Evolutionary conservation across 2,888 invertebrate species (phyloP), one percentile per base, ranked within the genome.

Genomic region (Diaperis boleti): DNA sequence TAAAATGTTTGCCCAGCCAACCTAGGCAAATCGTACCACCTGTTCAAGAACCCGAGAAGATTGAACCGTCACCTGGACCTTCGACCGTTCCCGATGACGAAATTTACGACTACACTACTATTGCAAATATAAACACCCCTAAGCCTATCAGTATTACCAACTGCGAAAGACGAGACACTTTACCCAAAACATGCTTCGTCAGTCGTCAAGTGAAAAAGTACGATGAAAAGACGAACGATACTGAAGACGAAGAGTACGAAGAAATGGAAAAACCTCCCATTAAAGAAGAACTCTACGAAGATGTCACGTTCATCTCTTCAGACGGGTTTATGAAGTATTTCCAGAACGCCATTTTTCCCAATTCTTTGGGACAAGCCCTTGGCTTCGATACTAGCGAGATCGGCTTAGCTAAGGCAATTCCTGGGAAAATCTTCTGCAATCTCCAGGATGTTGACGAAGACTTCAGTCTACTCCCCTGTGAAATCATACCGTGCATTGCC

Each of bases 401-500:
- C 1, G 78, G 82, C n/a, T 77, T 80, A 37, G 86, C 87, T 8
- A 82, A 85, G 60, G 86, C 86, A 26, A 87, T 89, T 67, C 88
- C 89, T 1, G 88, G 89, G 0, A 87, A 88, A 62, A 85, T 92
- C 65, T 88, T 88, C 71, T 90, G 89, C 20, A 68, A 67, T 17
- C 47, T 69, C 8, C 50, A 45, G 3, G 66, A 69, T 15, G 84
- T 83, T 69, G 71, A 79, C 1, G 80, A 82, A 1, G 77, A 77
- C 7, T 79, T 56, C 45, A 11, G 14, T 11, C 3, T 81, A 56
- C 79, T 83, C 0, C 83, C 84, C 1, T 89, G 85, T 72, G 90
- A 91, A 82, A 84, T 93, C 7, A 85, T 88, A 70, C 92, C 92
- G 5, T 87, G 90, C n/a, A 82, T 92, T 13, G 81, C 85, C 68